phyloP scores from a whole-genome alignment of 2,888 invertebrate species.

The Desoria tigrina region DNA sequence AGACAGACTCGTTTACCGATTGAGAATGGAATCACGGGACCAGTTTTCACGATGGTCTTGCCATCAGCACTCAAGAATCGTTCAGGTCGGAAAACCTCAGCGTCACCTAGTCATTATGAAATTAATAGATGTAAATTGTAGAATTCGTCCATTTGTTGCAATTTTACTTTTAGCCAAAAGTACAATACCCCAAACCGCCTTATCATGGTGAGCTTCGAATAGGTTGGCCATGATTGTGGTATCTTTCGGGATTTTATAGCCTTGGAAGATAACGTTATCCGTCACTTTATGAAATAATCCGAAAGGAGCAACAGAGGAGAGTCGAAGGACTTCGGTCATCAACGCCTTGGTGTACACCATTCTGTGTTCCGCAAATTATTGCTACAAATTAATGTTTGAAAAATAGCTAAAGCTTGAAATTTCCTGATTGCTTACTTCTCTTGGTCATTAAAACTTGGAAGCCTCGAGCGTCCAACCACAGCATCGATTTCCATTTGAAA shows the following conservation, averaged over 20 bases:
- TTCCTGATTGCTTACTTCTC: too few species aligned
- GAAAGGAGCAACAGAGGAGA: slow-evolving; percentile 32
- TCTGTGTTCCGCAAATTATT: too few species aligned
- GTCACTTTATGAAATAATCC: slow-evolving; percentile 40
- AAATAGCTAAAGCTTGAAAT: too few species aligned
- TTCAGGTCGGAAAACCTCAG: slow-evolving; percentile 42
- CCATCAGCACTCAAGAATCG: slow-evolving; percentile 32
- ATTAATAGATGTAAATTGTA: not conserved
- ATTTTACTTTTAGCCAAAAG: too few species aligned
- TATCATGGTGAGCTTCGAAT: slow-evolving; percentile 36
- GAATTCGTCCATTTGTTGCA: not conserved
- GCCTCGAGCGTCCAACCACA: slow-evolving; percentile 30
- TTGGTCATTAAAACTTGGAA: slow-evolving; percentile 33
- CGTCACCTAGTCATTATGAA: slow-evolving; percentile 22
- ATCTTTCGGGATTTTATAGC: slow-evolving; percentile 41
- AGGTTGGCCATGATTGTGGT: slow-evolving; percentile 39
- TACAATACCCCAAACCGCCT: slow-evolving; percentile 33
- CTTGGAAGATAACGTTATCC: slow-evolving; percentile 34
- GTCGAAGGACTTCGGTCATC: slow-evolving; percentile 39
- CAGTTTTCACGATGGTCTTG: not conserved
- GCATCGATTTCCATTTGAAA: slow-evolving; percentile 32
- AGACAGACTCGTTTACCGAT: too few species aligned
- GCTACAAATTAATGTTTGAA: too few species aligned
- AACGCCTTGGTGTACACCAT: slow-evolving; percentile 37
- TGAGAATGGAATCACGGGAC: slow-evolving; percentile 36